These are phyloP conservation scores for Ctenopoma kingsleyae DNA, from an alignment of 2,797 vertebrate genomes.

Conservation along the genomic window DNA sequence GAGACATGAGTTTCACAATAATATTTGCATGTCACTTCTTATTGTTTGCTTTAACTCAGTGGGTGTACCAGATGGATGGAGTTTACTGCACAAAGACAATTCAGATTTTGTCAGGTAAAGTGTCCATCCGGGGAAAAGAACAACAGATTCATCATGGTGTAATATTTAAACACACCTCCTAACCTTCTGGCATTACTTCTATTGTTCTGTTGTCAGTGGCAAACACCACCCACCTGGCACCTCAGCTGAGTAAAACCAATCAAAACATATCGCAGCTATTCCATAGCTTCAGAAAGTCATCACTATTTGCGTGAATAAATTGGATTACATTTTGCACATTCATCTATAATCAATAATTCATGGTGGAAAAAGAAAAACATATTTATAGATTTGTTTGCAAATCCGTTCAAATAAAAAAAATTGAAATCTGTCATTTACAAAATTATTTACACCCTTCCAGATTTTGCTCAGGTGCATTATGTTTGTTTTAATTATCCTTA, in stretches of 20 bases:
- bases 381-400: too few species aligned
- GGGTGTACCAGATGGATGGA: slow-evolving; percentile 60
- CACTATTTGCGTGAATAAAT: not conserved
- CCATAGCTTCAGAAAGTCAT: not conserved
- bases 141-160: slow-evolving; percentile 27
- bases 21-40: slow-evolving; percentile 55
- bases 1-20: slow-evolving; percentile 33
- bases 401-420: not conserved
- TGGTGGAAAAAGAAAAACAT: too few species aligned
- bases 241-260: slow-evolving; percentile 47
- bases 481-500: not conserved
- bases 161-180: slow-evolving; percentile 34
- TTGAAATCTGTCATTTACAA: not conserved
- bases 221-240: slow-evolving; percentile 58
- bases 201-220: slow-evolving; percentile 23
- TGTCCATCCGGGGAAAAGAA: slow-evolving; percentile 38
- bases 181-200: slow-evolving; percentile 30
- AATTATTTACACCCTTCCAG: too few species aligned
- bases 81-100: slow-evolving; percentile 44
- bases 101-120: slow-evolving; percentile 54
- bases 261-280: slow-evolving; percentile 1
- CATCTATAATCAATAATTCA: not conserved
- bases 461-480: not conserved
- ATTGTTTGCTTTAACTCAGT: slow-evolving; percentile 61
- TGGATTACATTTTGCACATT: not conserved